phyloP scores from a whole-genome alignment of 2,113 vertebrate species.

The Lamprotornis superbus region DNA sequence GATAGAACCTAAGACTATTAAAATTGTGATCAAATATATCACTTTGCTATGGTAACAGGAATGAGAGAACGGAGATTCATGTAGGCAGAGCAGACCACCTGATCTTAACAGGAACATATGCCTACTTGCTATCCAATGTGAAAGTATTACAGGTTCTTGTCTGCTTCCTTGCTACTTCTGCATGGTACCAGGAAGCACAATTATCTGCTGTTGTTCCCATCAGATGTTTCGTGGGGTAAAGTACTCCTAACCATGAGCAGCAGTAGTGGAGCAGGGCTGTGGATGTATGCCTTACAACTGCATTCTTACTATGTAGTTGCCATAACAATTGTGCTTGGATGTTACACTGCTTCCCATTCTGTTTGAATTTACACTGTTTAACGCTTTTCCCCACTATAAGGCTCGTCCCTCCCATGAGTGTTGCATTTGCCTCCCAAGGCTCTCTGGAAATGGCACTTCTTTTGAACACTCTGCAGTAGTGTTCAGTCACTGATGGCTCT shows the following conservation, averaged over 20 bases:
- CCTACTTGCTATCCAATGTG: background rate
- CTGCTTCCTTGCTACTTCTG: background rate
- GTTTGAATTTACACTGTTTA: conserved; percentile 44
- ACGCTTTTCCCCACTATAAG: conserved; percentile 4
- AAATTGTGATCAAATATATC: conserved; percentile 63
- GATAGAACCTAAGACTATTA: conserved; percentile 50
- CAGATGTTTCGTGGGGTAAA: background rate
- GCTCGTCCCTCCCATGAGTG: conserved; percentile 6
- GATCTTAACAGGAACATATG: conserved; percentile 54
- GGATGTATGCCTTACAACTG: background rate
- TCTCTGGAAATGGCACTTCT: background rate
- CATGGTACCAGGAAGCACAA: background rate
- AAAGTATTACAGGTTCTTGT: background rate
- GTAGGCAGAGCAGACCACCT: conserved; percentile 61
- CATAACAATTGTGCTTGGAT: conserved; percentile 63
- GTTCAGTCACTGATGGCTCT: conserved; percentile 29
- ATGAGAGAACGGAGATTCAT: conserved; percentile 48
- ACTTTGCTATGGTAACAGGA: conserved; percentile 73
- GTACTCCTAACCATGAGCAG: background rate
- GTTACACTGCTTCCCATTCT: conserved; percentile 48
- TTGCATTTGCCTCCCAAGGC: conserved; percentile 27
- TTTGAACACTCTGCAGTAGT: background rate
- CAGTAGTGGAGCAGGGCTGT: background rate
- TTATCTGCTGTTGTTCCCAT: background rate
- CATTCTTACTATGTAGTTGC: conserved; percentile 50